These are phyloP conservation scores for Ceyx cyanopectus DNA, from an alignment of 2,113 vertebrate genomes.

Conservation along the genomic window DNA sequence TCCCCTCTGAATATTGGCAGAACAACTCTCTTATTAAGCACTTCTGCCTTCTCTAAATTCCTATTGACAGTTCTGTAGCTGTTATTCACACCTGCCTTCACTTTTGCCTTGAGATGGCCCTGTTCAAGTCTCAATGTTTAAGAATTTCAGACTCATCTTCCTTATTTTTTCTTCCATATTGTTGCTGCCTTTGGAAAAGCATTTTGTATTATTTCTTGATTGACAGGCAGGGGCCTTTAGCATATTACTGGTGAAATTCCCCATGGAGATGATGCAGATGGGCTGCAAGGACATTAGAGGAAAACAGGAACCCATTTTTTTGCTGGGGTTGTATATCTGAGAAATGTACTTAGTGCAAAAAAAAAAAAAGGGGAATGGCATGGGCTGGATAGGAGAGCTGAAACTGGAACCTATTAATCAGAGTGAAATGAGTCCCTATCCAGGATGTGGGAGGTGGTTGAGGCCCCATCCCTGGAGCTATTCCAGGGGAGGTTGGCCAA, in stretches of 20 bases:
- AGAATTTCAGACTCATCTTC: not conserved
- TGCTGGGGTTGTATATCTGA: not conserved
- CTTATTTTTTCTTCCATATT: not conserved
- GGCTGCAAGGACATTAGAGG: not conserved
- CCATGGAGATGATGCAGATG: not conserved
- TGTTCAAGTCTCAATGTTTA: not conserved
- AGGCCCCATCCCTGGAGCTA: too few species aligned
- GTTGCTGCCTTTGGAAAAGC: not conserved
- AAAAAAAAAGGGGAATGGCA: accelerated
- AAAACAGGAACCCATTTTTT: not conserved
- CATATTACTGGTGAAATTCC: not conserved
- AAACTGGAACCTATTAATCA: not conserved
- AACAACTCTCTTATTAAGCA: not conserved
- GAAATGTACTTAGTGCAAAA: not conserved
- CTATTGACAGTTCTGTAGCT: not conserved
- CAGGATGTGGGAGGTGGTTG: too few species aligned
- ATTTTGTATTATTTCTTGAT: not conserved
- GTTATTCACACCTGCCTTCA: not conserved
- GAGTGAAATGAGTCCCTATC: not conserved
- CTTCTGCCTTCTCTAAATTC: not conserved
- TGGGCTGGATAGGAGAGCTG: not conserved
- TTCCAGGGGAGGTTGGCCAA: too few species aligned
- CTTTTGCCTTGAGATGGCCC: not conserved
- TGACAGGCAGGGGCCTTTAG: not conserved
- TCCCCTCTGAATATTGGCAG: constrained; percentile 49